Conservation (phyloP, 2,888 invertebrate species). For the Muscina levida region DNA sequence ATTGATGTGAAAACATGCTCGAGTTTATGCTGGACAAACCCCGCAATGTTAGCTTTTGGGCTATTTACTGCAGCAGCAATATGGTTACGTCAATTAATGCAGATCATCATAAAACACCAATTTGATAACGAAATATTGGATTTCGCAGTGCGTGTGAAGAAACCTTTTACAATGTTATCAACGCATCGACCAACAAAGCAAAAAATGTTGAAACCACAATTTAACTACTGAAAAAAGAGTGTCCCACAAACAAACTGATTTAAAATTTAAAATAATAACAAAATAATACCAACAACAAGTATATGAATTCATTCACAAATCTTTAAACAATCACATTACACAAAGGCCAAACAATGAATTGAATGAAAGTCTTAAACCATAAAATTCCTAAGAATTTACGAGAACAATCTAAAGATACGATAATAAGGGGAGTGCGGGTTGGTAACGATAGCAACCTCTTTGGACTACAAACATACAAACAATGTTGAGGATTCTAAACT, state of each 20-base stretch:
- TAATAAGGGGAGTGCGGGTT: no score
- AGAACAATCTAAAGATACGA: neutral
- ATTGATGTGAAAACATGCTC: no score
- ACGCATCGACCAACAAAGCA: no score
- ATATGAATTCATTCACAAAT: neutral
- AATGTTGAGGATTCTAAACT: conserved; percentile 7
- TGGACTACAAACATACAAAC: neutral
- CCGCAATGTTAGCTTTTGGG: no score
- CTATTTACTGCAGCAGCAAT: neutral
- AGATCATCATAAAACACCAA: neutral
- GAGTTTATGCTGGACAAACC: no score
- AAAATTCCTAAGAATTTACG: conserved; percentile 29
- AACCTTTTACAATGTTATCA: no score
- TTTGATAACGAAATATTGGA: no score
- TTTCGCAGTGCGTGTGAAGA: no score
- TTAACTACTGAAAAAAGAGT: no score
- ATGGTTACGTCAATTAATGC: neutral
- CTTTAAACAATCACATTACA: conserved; percentile 23
- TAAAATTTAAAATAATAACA: conserved; percentile 4
- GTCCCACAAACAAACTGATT: neutral
- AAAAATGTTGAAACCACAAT: no score
- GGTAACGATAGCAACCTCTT: neutral
- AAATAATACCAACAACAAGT: neutral
- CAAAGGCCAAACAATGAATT: neutral
- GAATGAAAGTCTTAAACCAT: conserved; percentile 6